phyloP scores from a whole-genome alignment of 2,888 invertebrate species.

The Dendrolimus pini region DNA sequence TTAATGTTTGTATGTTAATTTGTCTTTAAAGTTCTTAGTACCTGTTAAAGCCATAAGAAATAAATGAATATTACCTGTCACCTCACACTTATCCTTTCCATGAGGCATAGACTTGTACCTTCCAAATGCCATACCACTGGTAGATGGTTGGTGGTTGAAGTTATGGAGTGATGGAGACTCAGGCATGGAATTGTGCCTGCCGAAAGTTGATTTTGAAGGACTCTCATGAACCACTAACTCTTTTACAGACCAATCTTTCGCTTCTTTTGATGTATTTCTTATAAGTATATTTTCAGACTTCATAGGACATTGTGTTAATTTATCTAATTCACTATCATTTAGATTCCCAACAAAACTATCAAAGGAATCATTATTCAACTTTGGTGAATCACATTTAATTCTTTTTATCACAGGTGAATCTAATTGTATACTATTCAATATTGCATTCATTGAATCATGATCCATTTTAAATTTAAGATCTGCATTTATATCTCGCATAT shows the following conservation, averaged over 20 bases:
- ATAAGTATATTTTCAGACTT: conserved; percentile 10
- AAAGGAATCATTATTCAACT: conserved; percentile 64
- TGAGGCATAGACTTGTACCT: conserved; percentile 66
- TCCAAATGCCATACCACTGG: conserved; percentile 57
- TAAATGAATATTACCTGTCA: conserved; percentile 21
- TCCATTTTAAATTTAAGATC: conserved; percentile 41
- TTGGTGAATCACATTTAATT: conserved; percentile 38
- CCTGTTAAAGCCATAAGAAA: neutral
- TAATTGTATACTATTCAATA: conserved; percentile 52
- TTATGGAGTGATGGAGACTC: conserved; percentile 50
- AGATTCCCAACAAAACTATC: conserved; percentile 61
- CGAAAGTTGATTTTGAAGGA: conserved; percentile 46
- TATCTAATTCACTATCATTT: conserved; percentile 63
- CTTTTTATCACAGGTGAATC: conserved; percentile 45
- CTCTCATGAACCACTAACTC: conserved; percentile 45
- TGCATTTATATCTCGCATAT: conserved; percentile 7
- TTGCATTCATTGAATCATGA: conserved; percentile 59
- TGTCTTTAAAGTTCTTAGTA: too few species aligned
- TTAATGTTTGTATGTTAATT: too few species aligned
- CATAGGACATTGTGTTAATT: conserved; percentile 52
- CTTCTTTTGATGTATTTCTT: conserved; percentile 22
- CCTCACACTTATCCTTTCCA: conserved; percentile 34
- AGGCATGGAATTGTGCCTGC: conserved; percentile 66
- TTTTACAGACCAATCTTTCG: conserved; percentile 39
- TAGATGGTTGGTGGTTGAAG: conserved; percentile 42